Evolutionary conservation across 2,888 invertebrate genomes (phyloP).

Genomic region (Diarsia brunnea): DNA sequence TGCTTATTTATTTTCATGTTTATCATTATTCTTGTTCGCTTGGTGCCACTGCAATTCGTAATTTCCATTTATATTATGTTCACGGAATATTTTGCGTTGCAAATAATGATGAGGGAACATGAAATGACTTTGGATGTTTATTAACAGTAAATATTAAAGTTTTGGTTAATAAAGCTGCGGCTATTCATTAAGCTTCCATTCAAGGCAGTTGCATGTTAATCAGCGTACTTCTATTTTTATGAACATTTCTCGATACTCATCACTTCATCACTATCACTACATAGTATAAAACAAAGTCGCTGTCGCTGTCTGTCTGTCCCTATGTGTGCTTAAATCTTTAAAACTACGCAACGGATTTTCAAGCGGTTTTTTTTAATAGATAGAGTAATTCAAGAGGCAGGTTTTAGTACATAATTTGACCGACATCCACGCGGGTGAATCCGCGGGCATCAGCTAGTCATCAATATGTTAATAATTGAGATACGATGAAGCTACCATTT

Average conservation of each 20-base stretch:
- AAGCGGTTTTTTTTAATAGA: too few species aligned
- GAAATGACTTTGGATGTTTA: constrained; percentile 36
- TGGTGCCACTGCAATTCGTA: neutral
- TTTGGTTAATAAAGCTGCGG: constrained; percentile 29
- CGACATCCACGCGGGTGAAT: too few species aligned
- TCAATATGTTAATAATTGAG: neutral
- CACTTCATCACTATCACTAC: too few species aligned
- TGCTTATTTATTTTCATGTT: constrained; percentile 18
- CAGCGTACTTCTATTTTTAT: neutral
- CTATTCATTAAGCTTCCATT: constrained; percentile 24
- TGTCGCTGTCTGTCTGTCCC: too few species aligned
- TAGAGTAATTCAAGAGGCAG: too few species aligned
- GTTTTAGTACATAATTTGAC: too few species aligned
- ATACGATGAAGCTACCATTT: neutral
- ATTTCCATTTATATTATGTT: constrained; percentile 50
- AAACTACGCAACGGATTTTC: too few species aligned
- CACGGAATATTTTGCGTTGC: constrained; percentile 21
- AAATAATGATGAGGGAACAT: constrained; percentile 41
- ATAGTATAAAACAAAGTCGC: too few species aligned
- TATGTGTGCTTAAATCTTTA: too few species aligned
- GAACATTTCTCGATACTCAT: neutral
- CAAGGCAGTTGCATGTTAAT: neutral
- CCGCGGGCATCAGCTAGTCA: too few species aligned
- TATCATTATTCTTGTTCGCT: neutral
- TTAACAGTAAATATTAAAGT: constrained; percentile 17